Evolutionary conservation across 2,797 vertebrate genomes (phyloP).

Genomic region (Schizothorax lantsangensis): DNA sequence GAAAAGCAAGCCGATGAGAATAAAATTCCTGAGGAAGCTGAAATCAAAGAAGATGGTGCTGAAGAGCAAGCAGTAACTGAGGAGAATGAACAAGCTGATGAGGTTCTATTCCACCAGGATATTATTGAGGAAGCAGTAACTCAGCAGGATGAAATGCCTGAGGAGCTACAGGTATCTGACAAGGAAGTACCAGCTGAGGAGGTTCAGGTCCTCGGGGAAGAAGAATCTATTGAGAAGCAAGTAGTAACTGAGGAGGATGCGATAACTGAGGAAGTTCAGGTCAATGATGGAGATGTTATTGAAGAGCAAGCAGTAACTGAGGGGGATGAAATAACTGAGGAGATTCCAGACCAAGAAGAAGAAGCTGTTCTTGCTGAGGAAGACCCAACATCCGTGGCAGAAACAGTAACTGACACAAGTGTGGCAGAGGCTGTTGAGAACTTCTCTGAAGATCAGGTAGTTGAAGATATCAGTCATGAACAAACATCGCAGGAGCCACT

Average conservation of each 20-base stretch:
- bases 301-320: constrained; percentile 9
- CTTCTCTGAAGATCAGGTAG: constrained; percentile 23
- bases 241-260: constrained; percentile 15
- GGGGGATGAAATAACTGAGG: background rate
- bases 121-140: background rate
- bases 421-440: background rate
- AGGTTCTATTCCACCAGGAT: background rate
- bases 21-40: background rate
- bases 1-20: background rate
- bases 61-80: constrained; percentile 15
- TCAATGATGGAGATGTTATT: constrained; percentile 4
- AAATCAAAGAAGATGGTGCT: background rate
- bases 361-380: background rate
- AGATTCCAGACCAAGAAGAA: constrained; percentile 7
- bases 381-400: background rate
- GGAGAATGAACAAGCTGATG: constrained; percentile 3
- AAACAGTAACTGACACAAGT: background rate
- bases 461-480: background rate
- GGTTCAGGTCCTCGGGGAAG: constrained; percentile 5
- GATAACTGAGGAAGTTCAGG: background rate
- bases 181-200: background rate
- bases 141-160: background rate
- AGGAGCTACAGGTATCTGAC: background rate
- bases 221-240: constrained; percentile 19
- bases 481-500: background rate